Percentiles rank a stretch among this genome's conserved stretches.
Conservation (phyloP, 1,140 invertebrate genomes). For the Orussus abietinus region DNA sequence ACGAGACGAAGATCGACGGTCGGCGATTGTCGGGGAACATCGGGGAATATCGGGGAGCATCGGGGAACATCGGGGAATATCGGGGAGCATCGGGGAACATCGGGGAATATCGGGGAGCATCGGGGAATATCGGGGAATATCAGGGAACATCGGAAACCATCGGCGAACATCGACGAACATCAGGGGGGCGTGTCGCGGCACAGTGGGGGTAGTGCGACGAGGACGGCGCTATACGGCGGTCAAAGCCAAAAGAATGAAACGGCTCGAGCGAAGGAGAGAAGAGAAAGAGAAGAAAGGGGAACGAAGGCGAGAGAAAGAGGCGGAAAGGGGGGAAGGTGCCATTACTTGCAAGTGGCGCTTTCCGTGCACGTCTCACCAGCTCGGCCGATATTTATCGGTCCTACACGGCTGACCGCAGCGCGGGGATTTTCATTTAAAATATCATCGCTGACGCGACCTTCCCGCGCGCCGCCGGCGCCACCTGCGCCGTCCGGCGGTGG, state of each 20-base stretch:
- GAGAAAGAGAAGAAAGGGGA: slow-evolving; percentile 2
- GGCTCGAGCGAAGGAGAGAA: background rate
- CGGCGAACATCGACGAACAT: no score
- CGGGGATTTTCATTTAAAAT: slow-evolving; percentile 36
- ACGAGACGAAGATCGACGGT: no score
- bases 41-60: no score
- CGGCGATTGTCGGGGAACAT: no score
- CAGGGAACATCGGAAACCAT: no score
- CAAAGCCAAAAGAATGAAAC: background rate
- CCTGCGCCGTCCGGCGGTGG: background rate
- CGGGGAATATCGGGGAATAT: no score
- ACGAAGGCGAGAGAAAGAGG: slow-evolving; percentile 2
- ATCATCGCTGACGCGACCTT: slow-evolving; percentile 36
- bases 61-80: no score
- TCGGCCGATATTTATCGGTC: slow-evolving; percentile 39
- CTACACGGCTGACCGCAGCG: slow-evolving; percentile 10
- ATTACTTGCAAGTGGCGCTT: slow-evolving; percentile 44
- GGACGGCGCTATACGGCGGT: background rate
- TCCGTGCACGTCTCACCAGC: slow-evolving; percentile 28
- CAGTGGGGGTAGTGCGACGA: no score
- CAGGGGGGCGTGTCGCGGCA: no score
- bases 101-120: no score
- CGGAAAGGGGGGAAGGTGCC: slow-evolving; percentile 18
- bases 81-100: no score
- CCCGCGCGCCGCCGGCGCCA: no score